phyloP scores from a whole-genome alignment of 2,113 vertebrate genomes.

The Oncorhynchus masou region DNA sequence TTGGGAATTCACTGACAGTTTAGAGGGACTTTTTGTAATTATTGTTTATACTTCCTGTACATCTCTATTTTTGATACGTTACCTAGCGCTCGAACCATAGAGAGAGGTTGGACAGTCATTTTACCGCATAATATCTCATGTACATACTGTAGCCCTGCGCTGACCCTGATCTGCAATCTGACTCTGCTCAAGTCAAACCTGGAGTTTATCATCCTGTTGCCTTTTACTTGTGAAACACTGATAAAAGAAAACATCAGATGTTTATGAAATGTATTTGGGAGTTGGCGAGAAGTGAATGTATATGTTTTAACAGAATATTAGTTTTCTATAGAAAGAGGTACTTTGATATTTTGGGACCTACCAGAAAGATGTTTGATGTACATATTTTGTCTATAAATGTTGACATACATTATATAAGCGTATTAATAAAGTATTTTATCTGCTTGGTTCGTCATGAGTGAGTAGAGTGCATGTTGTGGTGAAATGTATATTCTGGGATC shows the following conservation, averaged over 20 bases:
- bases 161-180: constrained; percentile 82
- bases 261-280: constrained; percentile 78
- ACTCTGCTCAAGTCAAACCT: constrained; percentile 77
- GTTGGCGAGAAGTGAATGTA: constrained; percentile 87
- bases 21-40: constrained; percentile 67
- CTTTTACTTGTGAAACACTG: constrained; percentile 91
- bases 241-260: constrained; percentile 75
- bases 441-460: constrained; percentile 12
- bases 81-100: constrained; percentile 49
- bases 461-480: constrained; percentile 4
- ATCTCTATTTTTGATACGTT: constrained; percentile 79
- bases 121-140: constrained; percentile 55
- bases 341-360: constrained; percentile 94
- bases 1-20: constrained; percentile 23
- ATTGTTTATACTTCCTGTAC: constrained; percentile 73
- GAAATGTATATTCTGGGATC: constrained; percentile 20
- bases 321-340: constrained; percentile 95
- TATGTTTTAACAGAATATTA: constrained; percentile 81
- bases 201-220: constrained; percentile 90
- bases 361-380: constrained; percentile 91
- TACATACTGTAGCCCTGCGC: constrained; percentile 78
- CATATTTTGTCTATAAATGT: constrained; percentile 97
- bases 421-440: constrained; percentile 92
- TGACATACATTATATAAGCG: constrained; percentile 87
- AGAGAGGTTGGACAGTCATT: constrained; percentile 37